phyloP scores from a whole-genome alignment of 1,140 invertebrate genomes.

The Cydia splendana region DNA sequence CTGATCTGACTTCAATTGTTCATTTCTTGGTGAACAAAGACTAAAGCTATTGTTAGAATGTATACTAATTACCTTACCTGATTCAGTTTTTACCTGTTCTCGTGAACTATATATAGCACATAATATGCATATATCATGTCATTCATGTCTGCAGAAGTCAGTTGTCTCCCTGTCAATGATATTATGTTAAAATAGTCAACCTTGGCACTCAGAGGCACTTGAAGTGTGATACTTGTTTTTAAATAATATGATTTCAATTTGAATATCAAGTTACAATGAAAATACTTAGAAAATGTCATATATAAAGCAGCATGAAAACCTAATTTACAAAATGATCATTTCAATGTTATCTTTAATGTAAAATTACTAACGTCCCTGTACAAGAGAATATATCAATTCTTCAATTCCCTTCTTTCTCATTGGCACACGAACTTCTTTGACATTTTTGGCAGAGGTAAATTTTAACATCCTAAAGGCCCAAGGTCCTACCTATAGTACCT shows the following conservation, averaged over 20 bases:
- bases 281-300: not conserved
- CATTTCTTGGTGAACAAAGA: not conserved
- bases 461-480: too few relatives aligned
- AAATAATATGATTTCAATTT: not conserved
- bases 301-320: not conserved
- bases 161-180: not conserved
- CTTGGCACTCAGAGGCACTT: not conserved
- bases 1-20: not conserved
- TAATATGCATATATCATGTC: too few relatives aligned
- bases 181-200: constrained; percentile 15
- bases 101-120: not conserved
- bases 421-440: too few relatives aligned
- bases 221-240: not conserved
- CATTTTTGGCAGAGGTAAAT: too few relatives aligned
- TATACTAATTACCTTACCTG: not conserved
- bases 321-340: too few relatives aligned
- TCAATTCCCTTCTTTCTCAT: too few relatives aligned
- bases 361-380: too few relatives aligned
- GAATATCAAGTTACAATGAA: not conserved
- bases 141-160: not conserved
- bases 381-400: too few relatives aligned
- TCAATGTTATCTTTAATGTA: too few relatives aligned
- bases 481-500: too few relatives aligned
- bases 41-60: not conserved
- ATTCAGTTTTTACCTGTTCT: not conserved